These are phyloP conservation scores for Pachyseris speciosa DNA, from an alignment of 64 coral and sea anemone genomes.

Conservation along the genomic window DNA sequence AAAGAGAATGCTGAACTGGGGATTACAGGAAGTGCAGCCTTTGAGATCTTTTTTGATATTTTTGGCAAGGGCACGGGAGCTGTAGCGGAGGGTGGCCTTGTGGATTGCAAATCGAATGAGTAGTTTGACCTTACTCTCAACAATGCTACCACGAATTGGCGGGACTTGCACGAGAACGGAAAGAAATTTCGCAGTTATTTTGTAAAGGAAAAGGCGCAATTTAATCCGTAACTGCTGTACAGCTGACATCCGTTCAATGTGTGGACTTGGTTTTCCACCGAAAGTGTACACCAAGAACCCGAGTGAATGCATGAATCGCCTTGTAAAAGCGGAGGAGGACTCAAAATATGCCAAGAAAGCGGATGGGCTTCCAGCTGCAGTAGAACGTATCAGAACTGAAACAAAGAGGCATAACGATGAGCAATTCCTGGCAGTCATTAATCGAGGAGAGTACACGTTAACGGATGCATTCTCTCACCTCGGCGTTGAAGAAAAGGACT, in stretches of 20 bases:
- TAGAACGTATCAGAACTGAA: conserved; percentile 23
- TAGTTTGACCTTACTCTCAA: conserved; percentile 27
- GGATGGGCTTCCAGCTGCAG: background rate
- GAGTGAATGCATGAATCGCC: conserved; percentile 52
- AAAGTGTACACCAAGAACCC: conserved; percentile 61
- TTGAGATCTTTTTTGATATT: conserved; percentile 42
- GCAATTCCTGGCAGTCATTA: conserved; percentile 49
- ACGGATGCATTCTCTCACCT: conserved; percentile 24
- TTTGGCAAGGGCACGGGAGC: conserved; percentile 38
- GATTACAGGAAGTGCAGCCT: background rate
- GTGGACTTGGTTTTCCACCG: conserved; percentile 49
- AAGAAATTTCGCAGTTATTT: conserved; percentile 23
- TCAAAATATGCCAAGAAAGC: conserved; percentile 31
- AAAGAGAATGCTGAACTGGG: conserved; percentile 35
- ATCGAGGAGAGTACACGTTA: conserved; percentile 32
- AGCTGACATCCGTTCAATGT: conserved; percentile 37
- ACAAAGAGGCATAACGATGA: conserved; percentile 26
- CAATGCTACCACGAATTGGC: background rate
- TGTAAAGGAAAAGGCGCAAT: conserved; percentile 20
- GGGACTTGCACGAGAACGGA: conserved; percentile 1
- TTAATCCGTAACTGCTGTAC: conserved; percentile 19
- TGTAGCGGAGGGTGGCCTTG: background rate
- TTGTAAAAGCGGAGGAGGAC: conserved; percentile 66
- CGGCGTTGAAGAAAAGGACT: conserved; percentile 27
- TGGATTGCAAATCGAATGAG: conserved; percentile 20